These are phyloP conservation scores for Phalacrocorax pelagicus DNA, from an alignment of 2,113 vertebrate genomes.

Conservation along the genomic window DNA sequence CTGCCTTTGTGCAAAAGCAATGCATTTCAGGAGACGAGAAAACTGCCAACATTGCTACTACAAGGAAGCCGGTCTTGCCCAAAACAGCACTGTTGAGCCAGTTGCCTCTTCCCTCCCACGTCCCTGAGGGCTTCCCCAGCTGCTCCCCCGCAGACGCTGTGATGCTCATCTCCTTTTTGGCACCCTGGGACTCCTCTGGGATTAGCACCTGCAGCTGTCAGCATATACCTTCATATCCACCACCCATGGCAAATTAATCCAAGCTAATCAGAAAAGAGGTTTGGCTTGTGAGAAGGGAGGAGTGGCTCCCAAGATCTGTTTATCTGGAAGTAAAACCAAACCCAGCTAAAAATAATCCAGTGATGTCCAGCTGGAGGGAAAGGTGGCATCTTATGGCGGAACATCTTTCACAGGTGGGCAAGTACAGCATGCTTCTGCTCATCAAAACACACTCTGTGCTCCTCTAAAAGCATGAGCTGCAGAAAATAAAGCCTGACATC, in stretches of 20 bases:
- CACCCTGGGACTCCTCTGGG: background rate
- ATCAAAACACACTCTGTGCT: background rate
- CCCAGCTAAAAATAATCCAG: background rate
- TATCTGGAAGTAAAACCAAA: conserved; percentile 39
- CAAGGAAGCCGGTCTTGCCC: background rate
- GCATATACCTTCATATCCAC: background rate
- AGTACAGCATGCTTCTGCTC: background rate
- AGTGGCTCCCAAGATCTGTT: background rate
- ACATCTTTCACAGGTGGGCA: background rate
- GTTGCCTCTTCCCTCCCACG: background rate
- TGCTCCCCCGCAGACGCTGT: background rate
- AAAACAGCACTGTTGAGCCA: background rate
- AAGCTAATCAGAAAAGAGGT: background rate
- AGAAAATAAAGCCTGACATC: background rate
- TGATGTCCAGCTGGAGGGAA: background rate
- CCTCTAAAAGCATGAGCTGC: background rate
- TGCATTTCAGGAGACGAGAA: background rate
- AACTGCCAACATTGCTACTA: background rate
- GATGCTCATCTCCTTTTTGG: background rate
- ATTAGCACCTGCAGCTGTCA: background rate
- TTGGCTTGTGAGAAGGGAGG: background rate
- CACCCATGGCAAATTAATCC: background rate
- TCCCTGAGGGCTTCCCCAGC: background rate
- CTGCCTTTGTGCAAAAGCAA: conserved; percentile 4
- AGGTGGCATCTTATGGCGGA: background rate